Conservation (phyloP, 2,113 vertebrate species). For the Tringa solitaria region DNA sequence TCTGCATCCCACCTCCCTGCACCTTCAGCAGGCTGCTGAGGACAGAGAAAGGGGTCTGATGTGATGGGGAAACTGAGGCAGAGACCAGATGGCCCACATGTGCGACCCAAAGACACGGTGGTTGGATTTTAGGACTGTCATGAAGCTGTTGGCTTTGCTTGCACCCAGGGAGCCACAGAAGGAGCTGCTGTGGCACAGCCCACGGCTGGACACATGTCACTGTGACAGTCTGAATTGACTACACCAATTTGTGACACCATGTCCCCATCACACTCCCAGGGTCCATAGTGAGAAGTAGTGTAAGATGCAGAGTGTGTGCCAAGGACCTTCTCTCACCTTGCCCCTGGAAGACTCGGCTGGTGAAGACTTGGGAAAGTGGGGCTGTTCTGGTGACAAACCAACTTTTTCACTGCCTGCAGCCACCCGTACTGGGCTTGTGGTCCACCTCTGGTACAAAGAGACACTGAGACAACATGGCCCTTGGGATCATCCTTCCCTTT, state of each 20-base stretch:
- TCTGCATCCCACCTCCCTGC: not conserved
- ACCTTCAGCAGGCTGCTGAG: not conserved
- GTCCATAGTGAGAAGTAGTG: not conserved
- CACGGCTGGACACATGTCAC: not conserved
- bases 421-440: too few species aligned
- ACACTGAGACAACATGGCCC: too few species aligned
- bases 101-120: not conserved
- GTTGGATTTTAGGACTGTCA: not conserved
- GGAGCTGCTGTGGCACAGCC: not conserved
- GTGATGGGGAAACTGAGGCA: not conserved
- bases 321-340: not conserved
- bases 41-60: not conserved
- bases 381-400: not conserved
- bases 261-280: not conserved
- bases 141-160: not conserved
- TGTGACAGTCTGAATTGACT: not conserved
- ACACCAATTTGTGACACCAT: too few species aligned
- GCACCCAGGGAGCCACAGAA: not conserved
- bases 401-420: not conserved
- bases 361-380: not conserved
- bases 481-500: not conserved
- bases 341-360: not conserved
- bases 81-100: accelerated
- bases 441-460: too few species aligned
- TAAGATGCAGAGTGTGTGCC: not conserved